A percentile compares a stretch with the other conserved stretches of the same genome.
These are phyloP conservation scores for Sciurus vulgaris DNA, from an alignment of 2,797 vertebrate species.

Conservation along the genomic window DNA sequence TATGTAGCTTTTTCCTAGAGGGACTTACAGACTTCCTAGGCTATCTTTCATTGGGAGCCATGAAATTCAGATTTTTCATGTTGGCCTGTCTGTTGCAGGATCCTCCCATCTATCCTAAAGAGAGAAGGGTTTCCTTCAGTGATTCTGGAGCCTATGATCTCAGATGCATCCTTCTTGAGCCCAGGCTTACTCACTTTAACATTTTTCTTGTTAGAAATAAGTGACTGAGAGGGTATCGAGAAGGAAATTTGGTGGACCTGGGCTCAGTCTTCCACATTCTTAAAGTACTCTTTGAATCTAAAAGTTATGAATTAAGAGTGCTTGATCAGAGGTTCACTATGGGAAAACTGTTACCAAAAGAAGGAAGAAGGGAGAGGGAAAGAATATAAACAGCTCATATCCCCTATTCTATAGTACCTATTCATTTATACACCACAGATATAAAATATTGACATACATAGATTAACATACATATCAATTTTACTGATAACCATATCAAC, in stretches of 20 bases:
- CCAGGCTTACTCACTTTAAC: background rate
- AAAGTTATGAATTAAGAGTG: background rate
- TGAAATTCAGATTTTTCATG: background rate
- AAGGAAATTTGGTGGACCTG: background rate
- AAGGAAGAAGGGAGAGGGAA: background rate
- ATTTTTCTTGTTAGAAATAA: background rate
- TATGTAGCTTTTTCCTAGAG: background rate
- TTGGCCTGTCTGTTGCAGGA: background rate
- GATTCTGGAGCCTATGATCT: background rate
- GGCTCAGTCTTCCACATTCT: background rate
- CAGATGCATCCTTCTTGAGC: background rate
- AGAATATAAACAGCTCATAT: background rate
- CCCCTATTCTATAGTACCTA: background rate
- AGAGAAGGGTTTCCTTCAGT: background rate
- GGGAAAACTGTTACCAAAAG: background rate
- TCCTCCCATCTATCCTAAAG: background rate
- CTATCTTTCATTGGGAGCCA: background rate
- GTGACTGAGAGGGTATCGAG: background rate
- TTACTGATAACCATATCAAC: background rate
- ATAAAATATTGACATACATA: background rate
- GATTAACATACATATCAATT: background rate
- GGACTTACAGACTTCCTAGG: background rate
- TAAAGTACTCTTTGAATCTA: background rate
- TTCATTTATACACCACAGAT: background rate
- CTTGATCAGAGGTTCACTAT: background rate